Conservation (phyloP, 2,888 invertebrate species). For the Epirrita christyi region DNA sequence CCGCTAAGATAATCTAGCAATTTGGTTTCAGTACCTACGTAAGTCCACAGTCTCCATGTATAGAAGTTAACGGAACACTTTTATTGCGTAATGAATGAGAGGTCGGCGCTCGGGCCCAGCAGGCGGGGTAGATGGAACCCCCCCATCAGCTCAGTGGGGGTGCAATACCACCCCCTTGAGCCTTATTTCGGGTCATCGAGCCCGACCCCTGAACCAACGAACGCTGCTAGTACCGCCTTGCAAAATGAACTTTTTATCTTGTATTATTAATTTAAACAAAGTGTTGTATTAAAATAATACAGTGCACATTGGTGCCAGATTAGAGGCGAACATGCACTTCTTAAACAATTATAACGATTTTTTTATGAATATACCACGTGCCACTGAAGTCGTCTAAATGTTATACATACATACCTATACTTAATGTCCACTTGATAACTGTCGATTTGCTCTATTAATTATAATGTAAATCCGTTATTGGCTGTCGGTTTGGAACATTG, state of each 20-base stretch:
- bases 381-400: too few species aligned
- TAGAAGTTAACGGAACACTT: conserved; percentile 70
- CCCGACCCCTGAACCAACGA: conserved; percentile 71
- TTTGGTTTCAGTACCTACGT: conserved; percentile 35
- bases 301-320: conserved; percentile 37
- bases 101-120: conserved; percentile 71
- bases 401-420: too few species aligned
- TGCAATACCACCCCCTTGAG: conserved; percentile 71
- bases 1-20: conserved; percentile 34
- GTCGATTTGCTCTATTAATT: too few species aligned
- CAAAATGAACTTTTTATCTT: conserved; percentile 77
- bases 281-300: conserved; percentile 54
- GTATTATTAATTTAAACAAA: conserved; percentile 71
- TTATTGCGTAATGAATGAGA: conserved; percentile 84
- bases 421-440: too few species aligned
- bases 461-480: too few species aligned
- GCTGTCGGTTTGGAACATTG: too few species aligned
- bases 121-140: conserved; percentile 46
- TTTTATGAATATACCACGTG: background rate
- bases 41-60: conserved; percentile 45
- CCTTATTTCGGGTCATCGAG: conserved; percentile 84
- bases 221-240: conserved; percentile 73
- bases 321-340: conserved; percentile 35
- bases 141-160: conserved; percentile 54
- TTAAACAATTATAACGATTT: conserved; percentile 6